These are phyloP conservation scores for Ibycter americanus DNA, from an alignment of 2,797 vertebrate species.

Conservation along the genomic window DNA sequence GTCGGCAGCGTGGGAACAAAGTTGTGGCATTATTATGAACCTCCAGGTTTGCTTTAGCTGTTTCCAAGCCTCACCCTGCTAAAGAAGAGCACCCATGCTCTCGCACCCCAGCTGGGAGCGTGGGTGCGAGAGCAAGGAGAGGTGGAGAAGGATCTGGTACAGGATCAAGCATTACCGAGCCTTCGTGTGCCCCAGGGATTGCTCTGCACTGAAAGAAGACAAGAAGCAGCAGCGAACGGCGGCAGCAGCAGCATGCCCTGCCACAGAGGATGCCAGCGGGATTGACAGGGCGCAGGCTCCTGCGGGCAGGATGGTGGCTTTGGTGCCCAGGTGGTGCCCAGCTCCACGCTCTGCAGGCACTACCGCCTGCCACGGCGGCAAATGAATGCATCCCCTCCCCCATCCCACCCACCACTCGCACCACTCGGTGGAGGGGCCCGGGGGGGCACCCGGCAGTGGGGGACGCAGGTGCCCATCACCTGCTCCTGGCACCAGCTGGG, in stretches of 20 bases:
- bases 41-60: background rate
- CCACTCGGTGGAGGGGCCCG: background rate
- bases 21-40: background rate
- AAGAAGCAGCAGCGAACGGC: background rate
- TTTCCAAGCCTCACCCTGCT: background rate
- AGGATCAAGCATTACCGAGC: background rate
- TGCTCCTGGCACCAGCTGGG: background rate
- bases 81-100: background rate
- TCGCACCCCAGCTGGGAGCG: too few species aligned
- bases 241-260: background rate
- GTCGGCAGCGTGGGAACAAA: background rate
- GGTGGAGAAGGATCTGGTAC: background rate
- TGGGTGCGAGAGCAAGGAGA: too few species aligned
- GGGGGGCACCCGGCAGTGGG: background rate
- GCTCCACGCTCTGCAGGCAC: background rate
- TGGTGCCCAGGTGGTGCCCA: background rate
- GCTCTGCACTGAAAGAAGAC: background rate
- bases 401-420: background rate
- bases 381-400: background rate
- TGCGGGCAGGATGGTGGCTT: background rate
- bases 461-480: conserved; percentile 40
- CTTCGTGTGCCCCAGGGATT: background rate
- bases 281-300: background rate
- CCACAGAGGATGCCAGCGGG: background rate
- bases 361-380: background rate